Evolutionary conservation across 2,113 vertebrate genomes (phyloP).

Genomic region (Meleagris gallopavo): DNA sequence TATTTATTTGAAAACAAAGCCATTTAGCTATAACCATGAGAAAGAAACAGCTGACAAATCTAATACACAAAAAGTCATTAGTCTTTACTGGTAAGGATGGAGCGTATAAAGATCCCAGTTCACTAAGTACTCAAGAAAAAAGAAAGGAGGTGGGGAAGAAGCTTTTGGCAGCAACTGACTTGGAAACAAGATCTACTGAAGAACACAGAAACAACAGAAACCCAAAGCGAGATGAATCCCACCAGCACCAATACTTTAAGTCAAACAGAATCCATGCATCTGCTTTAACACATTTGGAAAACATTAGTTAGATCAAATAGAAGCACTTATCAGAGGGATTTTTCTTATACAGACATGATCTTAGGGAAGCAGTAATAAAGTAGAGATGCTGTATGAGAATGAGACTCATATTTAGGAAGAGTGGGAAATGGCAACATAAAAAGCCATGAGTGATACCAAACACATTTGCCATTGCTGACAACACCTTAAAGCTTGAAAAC

Average conservation of each 20-base stretch:
- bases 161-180: background rate
- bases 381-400: background rate
- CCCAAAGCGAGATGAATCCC: background rate
- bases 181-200: background rate
- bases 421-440: background rate
- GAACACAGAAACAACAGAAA: background rate
- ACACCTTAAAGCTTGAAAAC: background rate
- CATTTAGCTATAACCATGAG: background rate
- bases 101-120: background rate
- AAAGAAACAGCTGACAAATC: background rate
- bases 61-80: background rate
- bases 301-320: background rate
- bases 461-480: background rate
- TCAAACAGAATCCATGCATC: background rate
- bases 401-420: background rate
- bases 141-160: fast-evolving
- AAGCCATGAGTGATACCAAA: background rate
- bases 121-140: background rate
- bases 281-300: background rate
- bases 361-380: background rate
- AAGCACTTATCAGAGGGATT: background rate
- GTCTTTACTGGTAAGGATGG: background rate
- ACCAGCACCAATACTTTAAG: background rate
- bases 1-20: background rate
- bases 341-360: background rate